phyloP scores from a whole-genome alignment of 2,113 vertebrate genomes.

The Toxotes jaculatrix region DNA sequence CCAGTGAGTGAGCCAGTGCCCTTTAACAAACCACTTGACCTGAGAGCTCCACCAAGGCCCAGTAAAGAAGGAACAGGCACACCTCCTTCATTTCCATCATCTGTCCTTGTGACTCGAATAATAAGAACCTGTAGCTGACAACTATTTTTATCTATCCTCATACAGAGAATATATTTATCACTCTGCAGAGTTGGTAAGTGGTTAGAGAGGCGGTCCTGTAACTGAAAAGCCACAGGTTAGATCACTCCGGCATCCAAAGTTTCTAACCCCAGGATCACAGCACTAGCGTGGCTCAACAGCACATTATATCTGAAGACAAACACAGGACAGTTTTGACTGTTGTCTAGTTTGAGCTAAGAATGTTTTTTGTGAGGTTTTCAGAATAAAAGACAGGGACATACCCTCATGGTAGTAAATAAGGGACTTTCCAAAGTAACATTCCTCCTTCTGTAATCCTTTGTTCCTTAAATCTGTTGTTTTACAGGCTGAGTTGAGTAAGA shows the following conservation, averaged over 20 bases:
- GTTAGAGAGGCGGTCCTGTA: neutral
- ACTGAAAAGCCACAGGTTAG: neutral
- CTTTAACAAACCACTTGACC: constrained; percentile 48
- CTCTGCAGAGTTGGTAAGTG: neutral
- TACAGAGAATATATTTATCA: neutral
- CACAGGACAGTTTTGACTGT: too few relatives aligned
- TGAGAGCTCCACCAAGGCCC: constrained; percentile 27
- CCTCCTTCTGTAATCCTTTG: neutral
- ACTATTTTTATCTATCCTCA: constrained; percentile 8
- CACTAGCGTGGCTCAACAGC: too few relatives aligned
- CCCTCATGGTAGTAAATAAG: neutral
- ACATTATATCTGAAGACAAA: too few relatives aligned
- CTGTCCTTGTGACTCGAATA: constrained; percentile 31
- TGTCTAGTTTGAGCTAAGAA: neutral
- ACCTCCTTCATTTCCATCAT: neutral
- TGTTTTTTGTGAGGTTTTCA: neutral
- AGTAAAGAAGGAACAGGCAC: neutral
- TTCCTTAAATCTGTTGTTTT: too few relatives aligned
- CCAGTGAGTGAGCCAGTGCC: neutral
- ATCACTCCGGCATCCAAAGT: neutral
- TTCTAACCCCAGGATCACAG: too few relatives aligned
- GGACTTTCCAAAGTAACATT: neutral
- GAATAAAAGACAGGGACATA: neutral
- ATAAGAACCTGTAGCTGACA: constrained; percentile 6
- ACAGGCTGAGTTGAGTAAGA: too few relatives aligned